Conservation (phyloP, 2,797 vertebrate species). For the Xenopus petersii region DNA sequence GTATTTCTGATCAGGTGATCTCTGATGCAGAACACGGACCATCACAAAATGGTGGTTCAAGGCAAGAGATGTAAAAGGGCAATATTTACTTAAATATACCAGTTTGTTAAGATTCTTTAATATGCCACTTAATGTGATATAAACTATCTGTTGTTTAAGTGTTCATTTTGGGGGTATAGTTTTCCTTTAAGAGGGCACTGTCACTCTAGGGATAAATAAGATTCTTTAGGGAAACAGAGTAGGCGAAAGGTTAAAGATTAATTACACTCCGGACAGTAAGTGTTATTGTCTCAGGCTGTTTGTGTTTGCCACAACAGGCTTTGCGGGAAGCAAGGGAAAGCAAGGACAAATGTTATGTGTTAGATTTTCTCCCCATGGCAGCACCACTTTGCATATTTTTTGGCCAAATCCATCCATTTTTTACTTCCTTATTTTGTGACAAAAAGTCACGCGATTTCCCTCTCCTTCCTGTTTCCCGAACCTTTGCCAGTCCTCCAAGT, state of each 20-base stretch:
- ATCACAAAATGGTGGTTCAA: too few species aligned
- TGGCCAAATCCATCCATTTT: background rate
- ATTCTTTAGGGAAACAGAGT: constrained; percentile 68
- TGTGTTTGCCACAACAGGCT: constrained; percentile 13
- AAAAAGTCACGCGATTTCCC: too few species aligned
- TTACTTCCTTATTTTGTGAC: too few species aligned
- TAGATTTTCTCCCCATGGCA: background rate
- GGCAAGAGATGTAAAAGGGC: too few species aligned
- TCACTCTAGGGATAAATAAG: constrained; percentile 64
- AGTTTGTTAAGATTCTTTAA: too few species aligned
- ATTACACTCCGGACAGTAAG: constrained; percentile 65
- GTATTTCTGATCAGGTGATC: too few species aligned
- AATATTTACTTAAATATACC: too few species aligned
- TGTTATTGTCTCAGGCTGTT: constrained; percentile 54
- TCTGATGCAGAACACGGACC: too few species aligned
- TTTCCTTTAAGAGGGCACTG: constrained; percentile 46
- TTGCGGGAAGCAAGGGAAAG: background rate
- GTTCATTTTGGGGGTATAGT: too few species aligned
- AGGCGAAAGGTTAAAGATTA: constrained; percentile 57
- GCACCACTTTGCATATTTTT: background rate
- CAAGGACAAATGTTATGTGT: constrained; percentile 1
- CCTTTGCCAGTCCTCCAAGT: background rate
- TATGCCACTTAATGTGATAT: too few species aligned
- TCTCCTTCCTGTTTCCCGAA: background rate
- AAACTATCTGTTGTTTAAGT: too few species aligned